Evolutionary conservation across 2,888 invertebrate genomes (phyloP), one percentile per base, ranked within the genome.

Genomic region (Rutpela maculata): DNA sequence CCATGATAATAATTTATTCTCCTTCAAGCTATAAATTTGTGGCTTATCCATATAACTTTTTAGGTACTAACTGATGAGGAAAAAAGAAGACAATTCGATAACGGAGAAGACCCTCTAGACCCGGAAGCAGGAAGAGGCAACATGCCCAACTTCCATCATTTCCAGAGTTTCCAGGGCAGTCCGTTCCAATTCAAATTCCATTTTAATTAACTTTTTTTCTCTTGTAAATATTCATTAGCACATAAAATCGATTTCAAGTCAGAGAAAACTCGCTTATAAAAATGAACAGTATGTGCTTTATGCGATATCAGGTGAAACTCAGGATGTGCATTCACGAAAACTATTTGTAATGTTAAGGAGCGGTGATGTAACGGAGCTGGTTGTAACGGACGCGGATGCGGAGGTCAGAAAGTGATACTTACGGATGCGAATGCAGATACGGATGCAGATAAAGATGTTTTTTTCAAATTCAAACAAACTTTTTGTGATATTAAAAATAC

Each of bases 121-220:
- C 99, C 99, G 0, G 99, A 99, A 89, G 92, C 94, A 7, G 92
- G 93, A 18, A 91, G 90, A 83, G 91, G 91, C 11, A 93, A 93
- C 17, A 93, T 94, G 89, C 95, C 93, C 90, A 96, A 96, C 86
- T 97, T 97, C 91, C 94, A 95, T 85, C 84, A 86, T 74, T 96
- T 95, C 92, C 94, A 95, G 86, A 94, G 80, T 82, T 89, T 89
- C 83, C 90, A 90, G 94, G 96, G 96, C 80, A 96, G 96, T 88
- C 96, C 96, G 89, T 98, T 98, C 93, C 97, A 98, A 90, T 99
- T 98, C 91, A 97, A 97, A 91, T 99, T 98, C 92, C 97, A 98
- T 91, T 99, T 98, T 91, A 97, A 97, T 92, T 97, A 93, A 67
- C n/a, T n/a, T 9, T n/a, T 9, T 15, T 55, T 35, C 22, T 74